Conservation (phyloP, 92 coral and sea anemone genomes). For the Blastomussa wellsi region DNA sequence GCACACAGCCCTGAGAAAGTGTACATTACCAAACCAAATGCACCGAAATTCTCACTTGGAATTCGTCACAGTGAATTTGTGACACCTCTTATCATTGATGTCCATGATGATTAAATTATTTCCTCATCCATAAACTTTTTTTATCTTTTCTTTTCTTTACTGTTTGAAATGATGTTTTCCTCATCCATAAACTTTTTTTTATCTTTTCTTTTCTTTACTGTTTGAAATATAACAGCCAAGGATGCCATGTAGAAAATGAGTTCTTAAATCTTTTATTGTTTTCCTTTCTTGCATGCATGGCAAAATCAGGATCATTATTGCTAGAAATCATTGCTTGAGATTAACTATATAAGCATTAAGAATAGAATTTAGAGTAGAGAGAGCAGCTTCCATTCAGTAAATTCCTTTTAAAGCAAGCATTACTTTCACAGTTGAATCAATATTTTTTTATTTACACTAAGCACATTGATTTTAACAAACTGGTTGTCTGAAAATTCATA, state of each 20-base stretch:
- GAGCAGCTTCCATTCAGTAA: background rate
- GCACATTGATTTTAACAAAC: background rate
- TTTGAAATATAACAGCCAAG: background rate
- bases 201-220: background rate
- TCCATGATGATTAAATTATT: conserved; percentile 53
- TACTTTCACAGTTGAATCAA: background rate
- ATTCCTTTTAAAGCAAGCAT: background rate
- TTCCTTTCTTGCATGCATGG: background rate
- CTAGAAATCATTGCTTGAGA: background rate
- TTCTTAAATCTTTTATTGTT: background rate
- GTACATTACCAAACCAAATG: conserved; percentile 64
- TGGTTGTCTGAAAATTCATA: background rate
- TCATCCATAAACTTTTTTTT: too few relatives aligned
- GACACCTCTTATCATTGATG: conserved; percentile 92
- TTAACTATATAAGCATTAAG: background rate
- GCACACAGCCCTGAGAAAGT: conserved; percentile 99
- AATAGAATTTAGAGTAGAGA: background rate
- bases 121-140: conserved; percentile 1
- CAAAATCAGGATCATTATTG: background rate
- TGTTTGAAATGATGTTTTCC: background rate
- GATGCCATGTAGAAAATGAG: background rate
- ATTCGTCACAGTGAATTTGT: conserved; percentile 95
- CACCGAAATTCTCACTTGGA: conserved; percentile 89
- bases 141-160: background rate
- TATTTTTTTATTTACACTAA: background rate